Base-by-base conservation (phyloP, 2,113 vertebrate genomes). In the Ibidorhyncha struthersii region DNA sequence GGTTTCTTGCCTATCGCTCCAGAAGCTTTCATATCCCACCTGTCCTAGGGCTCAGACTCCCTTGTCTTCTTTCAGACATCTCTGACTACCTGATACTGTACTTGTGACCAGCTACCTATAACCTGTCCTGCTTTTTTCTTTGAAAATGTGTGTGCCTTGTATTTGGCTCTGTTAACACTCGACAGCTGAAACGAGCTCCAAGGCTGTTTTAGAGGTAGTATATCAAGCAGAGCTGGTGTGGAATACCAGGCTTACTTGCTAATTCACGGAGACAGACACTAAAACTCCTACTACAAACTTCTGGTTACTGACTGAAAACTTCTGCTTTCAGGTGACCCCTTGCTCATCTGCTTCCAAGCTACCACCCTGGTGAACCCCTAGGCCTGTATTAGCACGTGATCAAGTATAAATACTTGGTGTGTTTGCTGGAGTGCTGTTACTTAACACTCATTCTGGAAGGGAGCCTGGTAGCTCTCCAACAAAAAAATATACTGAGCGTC, bases 361-460 rank as follows among this genome's bases (percentile, higher is more conserved):
- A 27, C 52, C 25, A 40, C 40, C 5, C 14, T 72, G 14, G 8
- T 79, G 78, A 87, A 79, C 21, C 49, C 36, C 6, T 61, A 34
- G 43, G 62, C 34, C 89, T 90, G 36, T 65, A 38, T 61, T 87
- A 95, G 41, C 78, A 85, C 66, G 79, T 82, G 82, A 87, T 90
- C n/a, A 63, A 94, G 49, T 87, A 58, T 52, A 81, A 86, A 41
- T 89, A 73, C 81, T 91, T 72, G 16, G 12, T 93, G 58, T 81
- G 34, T 89, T 94, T 90, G 78, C 49, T 90, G 53, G 84, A 85
- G 84, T 77, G 74, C 74, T 85, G 18, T 95, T 94, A 74, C 43
- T 71, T 94, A 94, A 67, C 43, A 26, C 61, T 96, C 17, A 27
- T 30, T 80, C 74, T 88, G 78, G 65, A 72, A 85, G 70, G 58